Conservation (phyloP, 2,888 invertebrate species). For the Rhamnusium bicolor region DNA sequence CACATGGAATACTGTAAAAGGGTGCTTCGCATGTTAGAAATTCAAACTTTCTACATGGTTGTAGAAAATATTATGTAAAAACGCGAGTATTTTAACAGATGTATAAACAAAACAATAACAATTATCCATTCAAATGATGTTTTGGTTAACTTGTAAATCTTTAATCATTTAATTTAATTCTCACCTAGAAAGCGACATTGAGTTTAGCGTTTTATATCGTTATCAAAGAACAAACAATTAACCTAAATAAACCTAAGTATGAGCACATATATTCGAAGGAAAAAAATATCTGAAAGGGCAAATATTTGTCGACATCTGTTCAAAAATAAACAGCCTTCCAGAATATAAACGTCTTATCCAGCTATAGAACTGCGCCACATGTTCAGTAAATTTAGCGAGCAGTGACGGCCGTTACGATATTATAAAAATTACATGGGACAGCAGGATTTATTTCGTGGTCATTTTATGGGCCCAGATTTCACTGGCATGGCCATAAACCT, state of each 20-base stretch:
- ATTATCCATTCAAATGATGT: too few relatives aligned
- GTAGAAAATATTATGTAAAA: too few relatives aligned
- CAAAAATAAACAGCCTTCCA: slow-evolving; percentile 6
- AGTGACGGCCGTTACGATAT: neutral
- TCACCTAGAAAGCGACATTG: too few relatives aligned
- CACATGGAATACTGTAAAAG: too few relatives aligned
- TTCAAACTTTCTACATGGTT: too few relatives aligned
- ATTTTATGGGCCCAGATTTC: slow-evolving; percentile 42
- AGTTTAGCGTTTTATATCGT: too few relatives aligned
- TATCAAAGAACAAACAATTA: neutral
- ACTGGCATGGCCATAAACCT: slow-evolving; percentile 38
- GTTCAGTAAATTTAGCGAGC: slow-evolving; percentile 5
- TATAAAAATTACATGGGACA: slow-evolving; percentile 14
- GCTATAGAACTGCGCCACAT: slow-evolving; percentile 4
- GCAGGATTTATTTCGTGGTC: slow-evolving; percentile 33
- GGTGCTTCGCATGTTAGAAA: too few relatives aligned
- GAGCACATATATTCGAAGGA: neutral
- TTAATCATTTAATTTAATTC: too few relatives aligned
- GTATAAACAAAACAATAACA: too few relatives aligned
- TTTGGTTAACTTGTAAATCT: too few relatives aligned
- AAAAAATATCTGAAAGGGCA: neutral
- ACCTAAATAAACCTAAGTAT: neutral
- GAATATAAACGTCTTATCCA: slow-evolving; percentile 7
- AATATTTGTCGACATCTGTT: slow-evolving; percentile 11
- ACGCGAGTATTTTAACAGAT: too few relatives aligned